phyloP scores from a whole-genome alignment of 2,888 invertebrate species.

The Pomacea canaliculata region DNA sequence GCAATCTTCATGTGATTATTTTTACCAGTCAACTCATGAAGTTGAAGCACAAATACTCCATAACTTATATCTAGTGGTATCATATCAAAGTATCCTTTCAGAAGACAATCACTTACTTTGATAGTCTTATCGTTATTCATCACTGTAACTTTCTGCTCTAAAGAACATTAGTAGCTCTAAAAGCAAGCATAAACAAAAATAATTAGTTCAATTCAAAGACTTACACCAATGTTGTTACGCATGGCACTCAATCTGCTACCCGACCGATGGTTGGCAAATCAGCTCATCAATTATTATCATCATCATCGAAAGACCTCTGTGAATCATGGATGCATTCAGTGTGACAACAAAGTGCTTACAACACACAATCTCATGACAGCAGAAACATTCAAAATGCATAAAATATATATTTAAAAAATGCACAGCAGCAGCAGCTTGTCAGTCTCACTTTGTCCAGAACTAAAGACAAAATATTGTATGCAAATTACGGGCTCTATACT shows the following conservation, averaged over 20 bases:
- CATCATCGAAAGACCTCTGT: constrained; percentile 34
- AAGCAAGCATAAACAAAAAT: no score
- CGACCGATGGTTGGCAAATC: constrained; percentile 45
- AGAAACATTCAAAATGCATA: background rate
- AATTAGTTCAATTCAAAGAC: constrained; percentile 1
- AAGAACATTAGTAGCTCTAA: no score
- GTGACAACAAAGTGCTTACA: background rate
- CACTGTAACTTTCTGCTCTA: background rate
- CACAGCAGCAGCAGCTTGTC: background rate
- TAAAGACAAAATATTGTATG: no score
- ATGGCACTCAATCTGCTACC: constrained; percentile 33
- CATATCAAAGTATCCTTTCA: no score
- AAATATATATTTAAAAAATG: background rate
- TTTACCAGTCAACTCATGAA: no score
- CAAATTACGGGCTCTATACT: no score
- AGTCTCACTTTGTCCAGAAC: background rate
- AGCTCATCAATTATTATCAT: constrained; percentile 59
- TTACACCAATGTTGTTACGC: constrained; percentile 26
- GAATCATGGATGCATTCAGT: no score
- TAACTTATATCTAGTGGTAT: no score
- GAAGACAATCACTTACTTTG: no score
- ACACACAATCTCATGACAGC: background rate
- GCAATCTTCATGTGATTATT: no score
- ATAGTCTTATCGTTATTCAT: no score
- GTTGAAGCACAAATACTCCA: no score